Base-by-base conservation (phyloP, 1,140 invertebrate genomes). In the Anastrepha obliqua region DNA sequence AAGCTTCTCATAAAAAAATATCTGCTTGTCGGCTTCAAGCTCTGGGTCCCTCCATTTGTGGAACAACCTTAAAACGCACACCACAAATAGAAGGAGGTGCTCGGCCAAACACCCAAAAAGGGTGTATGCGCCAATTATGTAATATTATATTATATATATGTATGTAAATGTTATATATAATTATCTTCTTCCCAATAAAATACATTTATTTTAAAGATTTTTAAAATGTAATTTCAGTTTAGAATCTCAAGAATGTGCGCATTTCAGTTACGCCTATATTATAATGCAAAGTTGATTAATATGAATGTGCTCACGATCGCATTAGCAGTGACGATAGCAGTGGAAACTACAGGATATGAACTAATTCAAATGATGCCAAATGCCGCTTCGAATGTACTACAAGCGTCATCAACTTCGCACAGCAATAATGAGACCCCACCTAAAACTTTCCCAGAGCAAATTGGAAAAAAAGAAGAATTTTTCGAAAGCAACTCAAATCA, bases 381-480 rank as follows among this genome's bases (percentile, higher is more conserved):
- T 62, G 15, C 13, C 39, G 15, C 67, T 55, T 20, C 74, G 51
- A 29, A 15, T 55, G 44, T 55, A 81, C n/a, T 81, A 17, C 47
- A 15, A 47, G 42, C 5, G 17, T 29, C 44, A n/a, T n/a, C 7
- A 55, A 20, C 9, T 20, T 0, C 29, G 5, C 64, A 20, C 8
- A 11, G 15, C 44, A 11, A 8, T 44, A 55, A n/a, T n/a, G 2
- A 7, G 74, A 20, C n/a, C 20, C 11, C 47, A n/a, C 8, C 89
- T 90, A 64, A 55, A 86, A 65, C 15, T 87, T 51, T 3, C 44
- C 13, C 2, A 87, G 91, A 17, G 60, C 55, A 88, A 9, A 62
- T 87, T n/a, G 74, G 87, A 85, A 89, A 86, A 1, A 89, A 89
- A 51, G 89, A 88, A 67, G 88, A 87, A 59, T 87, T 87, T 60